Percentiles rank a stretch among this genome's conserved stretches.
Conservation (phyloP, 2,797 vertebrate genomes). For the Platyrinchus mystaceus region DNA sequence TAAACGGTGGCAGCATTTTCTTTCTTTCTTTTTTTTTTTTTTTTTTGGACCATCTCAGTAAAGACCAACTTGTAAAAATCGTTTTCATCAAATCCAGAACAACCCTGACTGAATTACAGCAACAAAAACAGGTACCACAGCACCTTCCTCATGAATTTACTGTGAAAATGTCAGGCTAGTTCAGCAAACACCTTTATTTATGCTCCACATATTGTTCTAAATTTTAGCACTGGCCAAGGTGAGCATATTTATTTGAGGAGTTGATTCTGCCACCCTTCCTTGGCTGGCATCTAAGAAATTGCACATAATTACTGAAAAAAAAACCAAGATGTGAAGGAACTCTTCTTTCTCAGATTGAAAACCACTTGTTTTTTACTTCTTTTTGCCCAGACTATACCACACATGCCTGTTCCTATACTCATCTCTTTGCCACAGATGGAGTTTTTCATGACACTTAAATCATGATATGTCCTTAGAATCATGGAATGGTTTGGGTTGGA, state of each 20-base stretch:
- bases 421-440: not conserved
- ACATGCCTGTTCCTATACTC: not conserved
- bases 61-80: not conserved
- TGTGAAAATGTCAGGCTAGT: not conserved
- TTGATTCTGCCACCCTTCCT: not conserved
- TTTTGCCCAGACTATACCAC: not conserved
- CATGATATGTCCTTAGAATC: not conserved
- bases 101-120: not conserved
- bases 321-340: not conserved
- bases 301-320: not conserved
- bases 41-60: not conserved
- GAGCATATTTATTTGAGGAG: not conserved
- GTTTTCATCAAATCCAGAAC: not conserved
- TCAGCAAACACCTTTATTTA: not conserved
- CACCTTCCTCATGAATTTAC: not conserved
- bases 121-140: not conserved
- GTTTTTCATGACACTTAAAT: not conserved
- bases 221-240: not conserved
- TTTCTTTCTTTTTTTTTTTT: not conserved
- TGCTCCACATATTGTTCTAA: not conserved
- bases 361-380: not conserved
- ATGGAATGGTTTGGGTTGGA: not conserved
- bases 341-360: not conserved
- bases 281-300: not conserved
- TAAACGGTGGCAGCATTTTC: not conserved